Evolutionary conservation across 2,113 vertebrate genomes (phyloP).

Genomic region (Stegastes partitus): DNA sequence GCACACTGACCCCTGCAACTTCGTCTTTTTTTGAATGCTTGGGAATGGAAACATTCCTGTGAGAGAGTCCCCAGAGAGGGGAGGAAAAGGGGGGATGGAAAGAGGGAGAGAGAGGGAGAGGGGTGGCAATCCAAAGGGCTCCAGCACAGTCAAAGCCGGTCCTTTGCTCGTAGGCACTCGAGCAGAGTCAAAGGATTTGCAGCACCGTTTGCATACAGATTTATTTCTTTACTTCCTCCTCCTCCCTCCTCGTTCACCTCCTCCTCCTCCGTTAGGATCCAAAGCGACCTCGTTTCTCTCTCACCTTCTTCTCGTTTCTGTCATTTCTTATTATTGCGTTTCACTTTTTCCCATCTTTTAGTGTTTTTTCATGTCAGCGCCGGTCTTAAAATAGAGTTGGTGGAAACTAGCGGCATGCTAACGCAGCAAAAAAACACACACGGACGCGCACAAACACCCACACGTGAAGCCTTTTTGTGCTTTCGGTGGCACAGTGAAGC

Average conservation of each 20-base stretch:
- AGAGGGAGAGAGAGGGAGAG: constrained; percentile 15
- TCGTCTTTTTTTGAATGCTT: constrained; percentile 68
- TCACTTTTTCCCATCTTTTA: background rate
- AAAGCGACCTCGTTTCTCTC: background rate
- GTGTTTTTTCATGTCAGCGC: constrained; percentile 47
- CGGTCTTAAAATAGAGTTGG: constrained; percentile 48
- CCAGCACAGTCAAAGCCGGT: constrained; percentile 4
- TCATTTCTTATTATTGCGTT: constrained; percentile 1
- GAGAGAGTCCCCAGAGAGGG: constrained; percentile 65
- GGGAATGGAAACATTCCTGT: constrained; percentile 82
- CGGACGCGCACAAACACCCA: background rate
- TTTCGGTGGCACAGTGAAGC: constrained; percentile 34
- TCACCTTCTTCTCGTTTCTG: background rate
- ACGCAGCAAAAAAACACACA: constrained; percentile 18
- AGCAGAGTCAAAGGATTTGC: background rate
- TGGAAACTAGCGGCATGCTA: constrained; percentile 47
- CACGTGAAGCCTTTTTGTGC: constrained; percentile 16
- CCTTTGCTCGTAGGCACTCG: constrained; percentile 20
- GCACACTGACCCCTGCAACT: constrained; percentile 67
- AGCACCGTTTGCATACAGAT: background rate
- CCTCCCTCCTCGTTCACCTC: background rate
- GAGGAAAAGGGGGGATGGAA: constrained; percentile 22
- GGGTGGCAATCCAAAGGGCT: constrained; percentile 18
- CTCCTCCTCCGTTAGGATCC: background rate
- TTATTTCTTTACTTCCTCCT: background rate